Conservation (phyloP, 1,140 invertebrate genomes). For the Phocides pigmalion region DNA sequence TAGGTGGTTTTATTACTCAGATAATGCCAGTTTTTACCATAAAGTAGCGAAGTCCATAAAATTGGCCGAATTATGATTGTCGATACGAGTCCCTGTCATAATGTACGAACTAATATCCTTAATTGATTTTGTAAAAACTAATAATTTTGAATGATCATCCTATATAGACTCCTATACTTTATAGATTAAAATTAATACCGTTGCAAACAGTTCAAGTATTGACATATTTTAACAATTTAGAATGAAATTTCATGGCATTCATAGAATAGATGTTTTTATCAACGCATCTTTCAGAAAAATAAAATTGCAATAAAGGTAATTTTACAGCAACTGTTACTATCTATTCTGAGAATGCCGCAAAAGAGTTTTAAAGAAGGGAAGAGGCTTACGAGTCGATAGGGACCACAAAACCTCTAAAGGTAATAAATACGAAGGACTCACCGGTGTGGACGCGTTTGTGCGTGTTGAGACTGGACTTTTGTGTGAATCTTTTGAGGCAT, state of each 20-base stretch:
- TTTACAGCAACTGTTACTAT: not conserved
- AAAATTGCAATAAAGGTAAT: not conserved
- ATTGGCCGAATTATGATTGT: not conserved
- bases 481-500: constrained; percentile 87
- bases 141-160: not conserved
- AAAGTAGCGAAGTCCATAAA: constrained; percentile 22
- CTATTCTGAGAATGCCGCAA: constrained; percentile 2
- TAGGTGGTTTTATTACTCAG: constrained; percentile 31
- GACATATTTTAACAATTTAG: not conserved
- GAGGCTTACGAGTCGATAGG: constrained; percentile 1
- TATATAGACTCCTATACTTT: constrained; percentile 14
- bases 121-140: not conserved
- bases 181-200: not conserved
- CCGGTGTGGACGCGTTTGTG: constrained; percentile 92
- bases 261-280: constrained; percentile 4
- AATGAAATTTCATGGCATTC: not conserved
- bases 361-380: not conserved
- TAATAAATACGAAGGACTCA: constrained; percentile 43
- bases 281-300: too few species aligned
- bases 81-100: not conserved
- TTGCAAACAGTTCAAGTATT: not conserved
- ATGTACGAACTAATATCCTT: not conserved
- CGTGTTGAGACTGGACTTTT: constrained; percentile 89
- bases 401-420: constrained; percentile 2
- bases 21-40: constrained; percentile 24